phyloP scores from a whole-genome alignment of 2,797 vertebrate species.

The Hapalemur alaotrensis region DNA sequence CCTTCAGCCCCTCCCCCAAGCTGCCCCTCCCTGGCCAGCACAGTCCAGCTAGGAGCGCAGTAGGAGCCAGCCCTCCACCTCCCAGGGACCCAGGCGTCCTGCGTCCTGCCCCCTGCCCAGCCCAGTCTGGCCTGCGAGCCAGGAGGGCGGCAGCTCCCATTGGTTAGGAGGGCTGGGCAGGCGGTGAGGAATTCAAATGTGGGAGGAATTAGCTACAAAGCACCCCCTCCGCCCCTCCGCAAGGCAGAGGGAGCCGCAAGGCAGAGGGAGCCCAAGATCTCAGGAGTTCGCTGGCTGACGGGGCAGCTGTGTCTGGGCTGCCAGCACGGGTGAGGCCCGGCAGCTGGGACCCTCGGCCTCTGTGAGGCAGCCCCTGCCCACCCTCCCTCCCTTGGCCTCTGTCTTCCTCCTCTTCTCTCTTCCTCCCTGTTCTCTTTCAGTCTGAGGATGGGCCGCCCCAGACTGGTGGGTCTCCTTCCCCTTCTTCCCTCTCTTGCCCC shows the following conservation, averaged over 20 bases:
- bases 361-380: not conserved
- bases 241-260: slow-evolving; percentile 56
- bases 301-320: not conserved
- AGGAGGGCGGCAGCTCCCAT: slow-evolving; percentile 67
- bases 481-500: not conserved
- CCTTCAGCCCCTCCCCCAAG: slow-evolving; percentile 17
- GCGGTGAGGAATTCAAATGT: slow-evolving; percentile 77
- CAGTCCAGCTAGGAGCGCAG: slow-evolving; percentile 36
- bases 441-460: not conserved
- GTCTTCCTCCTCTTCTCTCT: not conserved
- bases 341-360: not conserved
- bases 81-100: slow-evolving; percentile 69
- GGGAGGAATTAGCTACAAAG: slow-evolving; percentile 73
- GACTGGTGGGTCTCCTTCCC: not conserved
- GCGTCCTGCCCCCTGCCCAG: slow-evolving; percentile 60
- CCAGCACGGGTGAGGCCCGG: slow-evolving; percentile 43
- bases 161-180: slow-evolving; percentile 64
- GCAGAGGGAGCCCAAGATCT: slow-evolving; percentile 60
- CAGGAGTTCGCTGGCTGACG: slow-evolving; percentile 5
- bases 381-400: not conserved
- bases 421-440: not conserved
- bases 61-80: slow-evolving; percentile 58
- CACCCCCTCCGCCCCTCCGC: not conserved
- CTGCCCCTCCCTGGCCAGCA: slow-evolving; percentile 34
- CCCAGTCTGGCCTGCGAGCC: slow-evolving; percentile 64